A percentile compares a stretch with the other conserved stretches of the same genome.
phyloP scores from a whole-genome alignment of 2,113 vertebrate genomes.

The Oplegnathus fasciatus region DNA sequence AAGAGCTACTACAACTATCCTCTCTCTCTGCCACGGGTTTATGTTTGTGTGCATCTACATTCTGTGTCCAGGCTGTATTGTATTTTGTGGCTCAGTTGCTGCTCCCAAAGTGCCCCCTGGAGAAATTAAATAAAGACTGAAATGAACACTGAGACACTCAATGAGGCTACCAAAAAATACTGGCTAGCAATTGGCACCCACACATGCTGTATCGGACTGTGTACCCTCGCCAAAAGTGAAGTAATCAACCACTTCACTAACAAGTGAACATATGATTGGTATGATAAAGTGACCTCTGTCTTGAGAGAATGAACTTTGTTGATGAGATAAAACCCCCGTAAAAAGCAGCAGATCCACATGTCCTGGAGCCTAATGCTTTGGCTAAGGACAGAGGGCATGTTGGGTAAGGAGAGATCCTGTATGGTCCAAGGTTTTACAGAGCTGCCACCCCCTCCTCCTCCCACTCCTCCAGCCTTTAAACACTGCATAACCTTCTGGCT shows the following conservation, averaged over 20 bases:
- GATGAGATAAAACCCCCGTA: slow-evolving; percentile 61
- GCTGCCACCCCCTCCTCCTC: slow-evolving; percentile 26
- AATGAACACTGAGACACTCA: slow-evolving; percentile 10
- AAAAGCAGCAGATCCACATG: slow-evolving; percentile 66
- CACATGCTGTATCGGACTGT: not conserved
- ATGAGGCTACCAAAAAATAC: not conserved
- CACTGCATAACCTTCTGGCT: slow-evolving; percentile 80
- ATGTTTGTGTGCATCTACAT: not conserved
- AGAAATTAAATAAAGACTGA: slow-evolving; percentile 47
- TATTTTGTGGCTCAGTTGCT: slow-evolving; percentile 4
- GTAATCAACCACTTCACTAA: slow-evolving; percentile 56
- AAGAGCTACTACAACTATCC: not conserved
- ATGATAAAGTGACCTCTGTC: slow-evolving; percentile 68
- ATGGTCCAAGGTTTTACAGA: slow-evolving; percentile 65
- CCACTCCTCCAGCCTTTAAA: slow-evolving; percentile 64
- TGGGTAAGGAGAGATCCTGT: slow-evolving; percentile 63
- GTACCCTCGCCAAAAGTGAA: slow-evolving; percentile 30
- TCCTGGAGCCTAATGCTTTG: slow-evolving; percentile 62
- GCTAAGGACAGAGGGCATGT: slow-evolving; percentile 71
- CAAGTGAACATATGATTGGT: slow-evolving; percentile 59
- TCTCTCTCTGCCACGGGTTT: not conserved
- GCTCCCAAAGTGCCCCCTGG: slow-evolving; percentile 10
- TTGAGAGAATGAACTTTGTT: slow-evolving; percentile 62
- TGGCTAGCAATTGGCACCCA: not conserved
- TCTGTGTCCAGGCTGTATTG: not conserved